Percentiles rank a stretch among this genome's conserved stretches.
These are phyloP conservation scores for Tetragonula carbonaria DNA, from an alignment of 2,888 invertebrate genomes.

Conservation along the genomic window DNA sequence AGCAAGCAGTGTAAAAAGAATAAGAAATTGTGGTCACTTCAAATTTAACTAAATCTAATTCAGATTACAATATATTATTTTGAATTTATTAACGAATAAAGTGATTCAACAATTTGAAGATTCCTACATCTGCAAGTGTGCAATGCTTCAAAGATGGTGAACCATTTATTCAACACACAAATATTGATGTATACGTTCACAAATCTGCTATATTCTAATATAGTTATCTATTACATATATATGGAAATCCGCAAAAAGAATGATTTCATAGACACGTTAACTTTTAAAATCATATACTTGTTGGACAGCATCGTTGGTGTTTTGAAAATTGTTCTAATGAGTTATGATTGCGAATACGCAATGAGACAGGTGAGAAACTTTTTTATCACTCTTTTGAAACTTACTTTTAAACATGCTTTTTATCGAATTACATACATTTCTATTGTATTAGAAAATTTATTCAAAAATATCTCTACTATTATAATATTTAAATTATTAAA, in stretches of 20 bases:
- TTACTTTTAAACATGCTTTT: too few species aligned
- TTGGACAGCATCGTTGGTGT: background rate
- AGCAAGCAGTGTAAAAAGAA: too few species aligned
- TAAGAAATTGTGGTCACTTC: too few species aligned
- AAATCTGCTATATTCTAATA: background rate
- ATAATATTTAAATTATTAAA: too few species aligned
- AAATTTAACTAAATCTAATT: too few species aligned
- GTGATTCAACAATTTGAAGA: background rate
- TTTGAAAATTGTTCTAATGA: constrained; percentile 6
- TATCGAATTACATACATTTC: background rate
- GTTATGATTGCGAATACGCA: constrained; percentile 22
- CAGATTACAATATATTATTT: too few species aligned
- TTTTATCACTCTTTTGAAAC: background rate
- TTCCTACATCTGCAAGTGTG: constrained; percentile 60
- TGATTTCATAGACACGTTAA: accelerated
- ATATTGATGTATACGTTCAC: background rate
- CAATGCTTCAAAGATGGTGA: constrained; percentile 35
- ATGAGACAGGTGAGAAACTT: constrained; percentile 29
- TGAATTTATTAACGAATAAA: background rate
- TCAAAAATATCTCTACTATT: too few species aligned
- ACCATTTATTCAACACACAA: constrained; percentile 36
- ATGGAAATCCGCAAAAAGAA: accelerated
- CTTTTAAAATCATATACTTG: accelerated
- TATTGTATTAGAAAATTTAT: too few species aligned
- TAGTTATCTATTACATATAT: constrained; percentile 21